A percentile compares a stretch with the other conserved stretches of the same genome.
These are phyloP conservation scores for Podiceps cristatus DNA, from an alignment of 2,113 vertebrate genomes.

Conservation along the genomic window DNA sequence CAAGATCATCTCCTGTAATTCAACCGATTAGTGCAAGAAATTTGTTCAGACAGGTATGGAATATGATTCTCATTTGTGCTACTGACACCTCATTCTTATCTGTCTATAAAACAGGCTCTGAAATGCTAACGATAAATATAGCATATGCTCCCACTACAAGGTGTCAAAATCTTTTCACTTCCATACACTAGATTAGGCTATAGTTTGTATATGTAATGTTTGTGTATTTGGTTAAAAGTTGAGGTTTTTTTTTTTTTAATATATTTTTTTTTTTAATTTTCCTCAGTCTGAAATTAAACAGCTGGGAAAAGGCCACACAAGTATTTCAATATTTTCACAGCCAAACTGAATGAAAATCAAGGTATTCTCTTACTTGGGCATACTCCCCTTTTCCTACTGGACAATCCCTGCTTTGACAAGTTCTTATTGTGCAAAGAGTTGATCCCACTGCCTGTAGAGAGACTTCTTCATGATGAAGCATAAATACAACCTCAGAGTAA, in stretches of 20 bases:
- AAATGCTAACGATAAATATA: not conserved
- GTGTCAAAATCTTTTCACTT: not conserved
- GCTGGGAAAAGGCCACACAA: not conserved
- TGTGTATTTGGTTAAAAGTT: not conserved
- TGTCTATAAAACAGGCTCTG: not conserved
- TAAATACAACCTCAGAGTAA: not conserved
- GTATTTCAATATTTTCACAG: not conserved
- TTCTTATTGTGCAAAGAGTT: not conserved
- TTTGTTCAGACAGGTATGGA: constrained; percentile 54
- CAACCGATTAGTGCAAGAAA: constrained; percentile 47
- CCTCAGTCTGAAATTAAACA: not conserved
- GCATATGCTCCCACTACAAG: constrained; percentile 11
- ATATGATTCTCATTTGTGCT: constrained; percentile 5
- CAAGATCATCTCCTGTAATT: constrained; percentile 48
- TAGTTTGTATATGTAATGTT: not conserved
- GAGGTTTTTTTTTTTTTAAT: not conserved
- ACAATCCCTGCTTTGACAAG: not conserved
- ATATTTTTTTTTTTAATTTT: not conserved
- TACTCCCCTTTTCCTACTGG: not conserved
- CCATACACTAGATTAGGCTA: not conserved
- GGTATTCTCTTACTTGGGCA: not conserved
- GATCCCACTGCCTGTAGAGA: not conserved
- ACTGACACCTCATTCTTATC: not conserved
- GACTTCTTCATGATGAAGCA: not conserved
- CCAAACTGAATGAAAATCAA: not conserved